A percentile compares a stretch with the other conserved stretches of the same genome.
phyloP scores from a whole-genome alignment of 2,113 vertebrate genomes.

The Corvus moneduloides region DNA sequence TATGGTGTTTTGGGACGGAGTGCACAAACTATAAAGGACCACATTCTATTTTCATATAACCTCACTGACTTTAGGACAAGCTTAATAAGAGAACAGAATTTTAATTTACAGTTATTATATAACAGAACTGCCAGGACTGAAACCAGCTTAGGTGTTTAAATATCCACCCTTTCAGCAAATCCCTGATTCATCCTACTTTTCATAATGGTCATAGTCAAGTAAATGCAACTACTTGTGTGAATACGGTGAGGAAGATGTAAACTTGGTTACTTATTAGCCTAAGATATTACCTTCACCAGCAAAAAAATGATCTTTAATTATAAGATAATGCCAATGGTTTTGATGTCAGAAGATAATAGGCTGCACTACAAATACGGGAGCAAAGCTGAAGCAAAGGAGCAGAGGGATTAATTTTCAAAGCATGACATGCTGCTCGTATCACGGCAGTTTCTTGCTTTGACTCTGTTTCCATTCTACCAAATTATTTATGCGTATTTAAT shows the following conservation, averaged over 20 bases:
- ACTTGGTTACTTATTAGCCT: not conserved
- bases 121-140: not conserved
- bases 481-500: not conserved
- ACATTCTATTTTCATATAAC: not conserved
- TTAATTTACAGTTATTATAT: not conserved
- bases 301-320: not conserved
- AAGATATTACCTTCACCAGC: not conserved
- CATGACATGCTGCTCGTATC: not conserved
- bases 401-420: constrained; percentile 4
- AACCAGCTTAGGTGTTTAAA: not conserved
- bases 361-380: not conserved
- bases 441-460: not conserved
- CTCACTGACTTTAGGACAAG: not conserved
- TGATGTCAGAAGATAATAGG: not conserved
- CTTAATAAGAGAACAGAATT: not conserved
- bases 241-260: not conserved
- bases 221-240: not conserved
- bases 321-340: not conserved
- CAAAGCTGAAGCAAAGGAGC: not conserved
- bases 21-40: not conserved
- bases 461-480: not conserved
- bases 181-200: not conserved
- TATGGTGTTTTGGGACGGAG: not conserved
- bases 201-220: not conserved
- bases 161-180: not conserved